Evolutionary conservation across 2,888 invertebrate species (phyloP), one percentile per base, ranked within the genome.

Genomic region (Alviniconcha strummeri): DNA sequence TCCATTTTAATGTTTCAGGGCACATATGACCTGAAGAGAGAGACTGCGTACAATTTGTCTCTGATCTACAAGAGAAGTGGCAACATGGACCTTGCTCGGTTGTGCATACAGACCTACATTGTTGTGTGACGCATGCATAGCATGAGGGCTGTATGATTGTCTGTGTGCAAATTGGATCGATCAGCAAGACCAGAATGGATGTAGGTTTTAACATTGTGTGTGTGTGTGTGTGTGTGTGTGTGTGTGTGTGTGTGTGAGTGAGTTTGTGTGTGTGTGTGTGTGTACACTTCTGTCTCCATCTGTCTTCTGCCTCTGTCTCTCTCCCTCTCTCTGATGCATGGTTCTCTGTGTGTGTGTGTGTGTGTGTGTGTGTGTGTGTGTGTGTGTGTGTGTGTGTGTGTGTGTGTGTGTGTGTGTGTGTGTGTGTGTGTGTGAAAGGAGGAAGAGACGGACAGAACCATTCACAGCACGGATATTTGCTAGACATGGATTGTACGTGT

Each of bases 21-120:
- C 83, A 93, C 95, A 69, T 94, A 96, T 92, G 96, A 97, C 92
- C 95, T 98, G 85, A 96, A 95, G 83, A 95, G 95, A 89, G 98
- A 98, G 94, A 96, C 96, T 84, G 98, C 98, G 0, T 98, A 96
- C 92, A 99, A 98, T 95, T 94, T 99, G 83, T 96, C 97, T 92
- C 94, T 97, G 56, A 96, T 98, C 89, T 98, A 98, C 94, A 95
- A 96, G 90, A 95, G 96, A 76, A 95, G 95, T 86, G 97, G 97
- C 74, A 96, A 97, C 89, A 94, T 95, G 83, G 95, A 96, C 84
- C 95, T 97, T 88, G 98, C 98, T 75, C 95, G 96, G 85, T 96
- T 96, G 94, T 96, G 96, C 91, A 94, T 98, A 82, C 95, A 96
- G 89, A 95, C 97, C 91, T 96, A 98, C 94, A 95, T 97, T 93